These are phyloP conservation scores for Megaptera novaeangliae DNA, from an alignment of 2,113 vertebrate species.

Conservation along the genomic window DNA sequence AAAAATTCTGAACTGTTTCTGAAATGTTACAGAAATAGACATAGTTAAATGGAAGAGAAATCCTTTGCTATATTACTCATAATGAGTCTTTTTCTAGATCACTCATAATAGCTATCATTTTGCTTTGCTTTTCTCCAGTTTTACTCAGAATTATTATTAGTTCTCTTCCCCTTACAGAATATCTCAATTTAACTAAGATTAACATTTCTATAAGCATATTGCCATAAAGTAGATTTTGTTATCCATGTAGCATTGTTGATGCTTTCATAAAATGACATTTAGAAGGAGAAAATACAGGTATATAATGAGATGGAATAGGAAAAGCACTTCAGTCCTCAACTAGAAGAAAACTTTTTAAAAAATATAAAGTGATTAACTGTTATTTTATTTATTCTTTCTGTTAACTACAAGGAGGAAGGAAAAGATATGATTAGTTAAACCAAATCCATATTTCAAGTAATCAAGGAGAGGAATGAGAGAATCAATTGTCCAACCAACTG, in stretches of 20 bases:
- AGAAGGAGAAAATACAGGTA: not conserved
- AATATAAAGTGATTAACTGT: not conserved
- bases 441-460: not conserved
- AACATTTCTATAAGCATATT: not conserved
- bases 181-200: not conserved
- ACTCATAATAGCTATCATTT: not conserved
- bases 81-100: not conserved
- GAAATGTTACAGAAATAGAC: constrained; percentile 21
- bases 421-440: not conserved
- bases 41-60: not conserved
- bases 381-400: constrained; percentile 7
- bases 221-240: not conserved
- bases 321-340: not conserved
- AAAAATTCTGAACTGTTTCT: not conserved
- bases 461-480: not conserved
- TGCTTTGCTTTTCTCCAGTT: not conserved
- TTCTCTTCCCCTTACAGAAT: not conserved
- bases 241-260: not conserved
- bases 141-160: not conserved
- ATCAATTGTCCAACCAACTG: not conserved
- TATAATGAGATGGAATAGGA: not conserved
- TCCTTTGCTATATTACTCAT: not conserved
- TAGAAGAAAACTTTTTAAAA: not conserved
- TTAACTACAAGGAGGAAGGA: not conserved
- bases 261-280: not conserved